phyloP scores from a whole-genome alignment of 2,888 invertebrate species.

The Hypselothyrea guttata region DNA sequence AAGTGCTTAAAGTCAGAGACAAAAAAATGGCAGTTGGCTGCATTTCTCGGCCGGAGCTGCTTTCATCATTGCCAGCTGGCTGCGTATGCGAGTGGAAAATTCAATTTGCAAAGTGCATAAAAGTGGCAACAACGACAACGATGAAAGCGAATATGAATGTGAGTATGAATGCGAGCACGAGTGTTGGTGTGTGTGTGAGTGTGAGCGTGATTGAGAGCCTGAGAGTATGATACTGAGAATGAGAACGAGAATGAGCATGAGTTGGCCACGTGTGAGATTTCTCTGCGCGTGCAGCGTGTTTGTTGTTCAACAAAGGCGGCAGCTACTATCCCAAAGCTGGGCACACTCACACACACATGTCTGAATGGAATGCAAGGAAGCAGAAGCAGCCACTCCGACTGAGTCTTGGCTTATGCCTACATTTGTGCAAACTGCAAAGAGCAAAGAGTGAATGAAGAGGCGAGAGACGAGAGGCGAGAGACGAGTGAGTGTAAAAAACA shows the following conservation, averaged over 20 bases:
- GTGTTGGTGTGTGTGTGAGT: neutral
- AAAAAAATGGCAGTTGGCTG: neutral
- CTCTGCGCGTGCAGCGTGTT: slow-evolving; percentile 44
- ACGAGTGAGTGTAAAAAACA: slow-evolving; percentile 40
- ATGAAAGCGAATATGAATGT: slow-evolving; percentile 9
- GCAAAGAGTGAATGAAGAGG: neutral
- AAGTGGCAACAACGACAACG: slow-evolving; percentile 49
- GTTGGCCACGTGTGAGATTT: slow-evolving; percentile 58
- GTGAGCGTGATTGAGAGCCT: neutral
- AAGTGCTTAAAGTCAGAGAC: neutral
- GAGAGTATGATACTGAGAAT: neutral
- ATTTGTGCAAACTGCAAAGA: slow-evolving; percentile 40
- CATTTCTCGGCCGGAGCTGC: slow-evolving; percentile 16
- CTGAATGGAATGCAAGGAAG: neutral
- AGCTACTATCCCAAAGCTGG: slow-evolving; percentile 43
- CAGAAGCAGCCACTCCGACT: slow-evolving; percentile 10
- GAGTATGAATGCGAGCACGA: neutral
- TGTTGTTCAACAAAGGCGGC: slow-evolving; percentile 69
- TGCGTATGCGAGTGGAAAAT: slow-evolving; percentile 71
- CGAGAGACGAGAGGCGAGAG: neutral
- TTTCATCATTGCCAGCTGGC: slow-evolving; percentile 17
- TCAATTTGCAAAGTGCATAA: slow-evolving; percentile 76
- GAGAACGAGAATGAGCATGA: neutral
- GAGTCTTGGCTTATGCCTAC: slow-evolving; percentile 36
- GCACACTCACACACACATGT: neutral